Evolutionary conservation across 2,797 vertebrate genomes (phyloP), one percentile per base, ranked within the genome.

Genomic region (Hylomyscus alleni): DNA sequence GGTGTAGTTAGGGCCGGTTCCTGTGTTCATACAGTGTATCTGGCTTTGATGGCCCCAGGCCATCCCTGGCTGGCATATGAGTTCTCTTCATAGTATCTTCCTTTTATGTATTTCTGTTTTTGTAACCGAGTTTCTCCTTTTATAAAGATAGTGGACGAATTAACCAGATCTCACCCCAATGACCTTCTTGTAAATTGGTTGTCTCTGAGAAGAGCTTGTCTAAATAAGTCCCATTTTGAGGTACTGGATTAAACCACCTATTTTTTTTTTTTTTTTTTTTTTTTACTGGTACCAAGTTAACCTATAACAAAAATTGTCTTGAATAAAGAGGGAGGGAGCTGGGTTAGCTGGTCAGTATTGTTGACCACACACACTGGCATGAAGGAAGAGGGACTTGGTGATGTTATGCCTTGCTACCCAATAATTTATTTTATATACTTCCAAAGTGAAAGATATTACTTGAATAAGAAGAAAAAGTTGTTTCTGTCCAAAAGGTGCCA

Each of bases 381-480:
- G 20, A 31, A 75, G 29, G 65, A 90, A 65, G 26, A n/a, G 31
- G 29, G 54, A 37, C 50, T 37, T 69, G 56, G n/a, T 62, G 60
- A 26, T 22, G n/a, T 24, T 72, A 17, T 22, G 31, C 67, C 29
- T 85, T 44, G 14, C 22, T 40, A 50, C n/a, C 69, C 60, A 52
- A 19, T 75, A 84, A 78, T 67, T 75, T 50, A 95, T 22, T 96
- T 92, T 54, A 5, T 92, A 6, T 84, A 44, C 54, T 93, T 89
- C 73, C 62, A 65, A 84, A 81, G 77, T 85, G 69, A 91, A 92
- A 95, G 56, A 11, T 56, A 17, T 52, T 90, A 65, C 62, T 95
- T 62, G 60, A 52, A 54, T 76, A 89, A 93, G 78, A 84, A 73
- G 44, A 88, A 65, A 88, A 85, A 81, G 54, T 65, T 52, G 8